Conservation (phyloP, 2,113 vertebrate genomes). For the Oxyura jamaicensis region DNA sequence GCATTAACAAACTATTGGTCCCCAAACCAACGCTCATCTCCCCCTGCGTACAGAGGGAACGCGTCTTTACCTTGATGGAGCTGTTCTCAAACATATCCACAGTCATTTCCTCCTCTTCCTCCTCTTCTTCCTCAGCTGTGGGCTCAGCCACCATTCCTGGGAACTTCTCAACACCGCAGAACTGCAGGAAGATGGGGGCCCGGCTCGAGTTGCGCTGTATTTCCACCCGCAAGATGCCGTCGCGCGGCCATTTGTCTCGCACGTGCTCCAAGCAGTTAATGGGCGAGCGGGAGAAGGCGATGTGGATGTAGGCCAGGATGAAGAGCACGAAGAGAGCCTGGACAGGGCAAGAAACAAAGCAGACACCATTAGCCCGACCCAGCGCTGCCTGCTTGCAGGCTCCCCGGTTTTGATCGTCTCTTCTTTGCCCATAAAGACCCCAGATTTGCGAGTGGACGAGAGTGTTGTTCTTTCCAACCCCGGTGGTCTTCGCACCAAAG, state of each 20-base stretch:
- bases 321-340: slow-evolving; percentile 96
- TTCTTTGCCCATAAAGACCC: neutral
- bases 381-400: accelerated
- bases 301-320: slow-evolving; percentile 97
- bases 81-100: slow-evolving; percentile 94
- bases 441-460: accelerated
- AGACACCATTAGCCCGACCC: neutral
- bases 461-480: neutral
- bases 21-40: neutral
- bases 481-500: neutral
- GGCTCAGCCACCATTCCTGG: slow-evolving; percentile 81
- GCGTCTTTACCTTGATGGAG: slow-evolving; percentile 76
- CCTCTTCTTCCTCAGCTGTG: slow-evolving; percentile 79
- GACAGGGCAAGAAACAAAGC: neutral
- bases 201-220: slow-evolving; percentile 94
- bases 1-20: neutral
- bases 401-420: neutral
- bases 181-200: slow-evolving; percentile 90
- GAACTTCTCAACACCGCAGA: slow-evolving; percentile 82
- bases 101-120: slow-evolving; percentile 91
- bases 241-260: slow-evolving; percentile 92
- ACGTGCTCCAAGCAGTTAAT: slow-evolving; percentile 96
- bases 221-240: slow-evolving; percentile 93
- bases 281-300: slow-evolving; percentile 95
- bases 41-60: accelerated